phyloP scores from a whole-genome alignment of 2,888 invertebrate species.

The Chymomyza amoena region DNA sequence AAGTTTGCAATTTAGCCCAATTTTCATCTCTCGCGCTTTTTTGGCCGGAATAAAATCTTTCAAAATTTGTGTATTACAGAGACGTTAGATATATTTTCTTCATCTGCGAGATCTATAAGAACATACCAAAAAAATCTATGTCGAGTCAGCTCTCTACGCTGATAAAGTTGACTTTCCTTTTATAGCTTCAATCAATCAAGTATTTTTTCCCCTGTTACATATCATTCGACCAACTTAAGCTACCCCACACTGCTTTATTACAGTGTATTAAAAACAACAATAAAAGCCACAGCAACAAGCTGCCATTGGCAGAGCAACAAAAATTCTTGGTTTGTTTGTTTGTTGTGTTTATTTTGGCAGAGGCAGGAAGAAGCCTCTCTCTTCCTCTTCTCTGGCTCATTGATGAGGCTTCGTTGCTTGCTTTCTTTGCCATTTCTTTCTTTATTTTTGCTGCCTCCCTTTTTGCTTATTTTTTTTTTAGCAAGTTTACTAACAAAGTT shows the following conservation, averaged over 20 bases:
- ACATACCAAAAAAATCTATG: too few relatives aligned
- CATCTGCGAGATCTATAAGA: too few relatives aligned
- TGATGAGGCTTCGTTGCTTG: slow-evolving; percentile 13
- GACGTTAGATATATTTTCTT: too few relatives aligned
- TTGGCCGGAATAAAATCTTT: too few relatives aligned
- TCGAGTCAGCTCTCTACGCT: too few relatives aligned
- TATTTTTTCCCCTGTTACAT: too few relatives aligned
- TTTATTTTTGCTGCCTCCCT: not conserved
- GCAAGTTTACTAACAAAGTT: slow-evolving; percentile 55
- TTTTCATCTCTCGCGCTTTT: too few relatives aligned
- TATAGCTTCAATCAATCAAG: too few relatives aligned
- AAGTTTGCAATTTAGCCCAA: too few relatives aligned
- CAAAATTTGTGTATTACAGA: too few relatives aligned
- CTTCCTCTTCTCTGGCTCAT: not conserved
- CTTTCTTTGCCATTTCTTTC: slow-evolving; percentile 6
- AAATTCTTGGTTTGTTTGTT: slow-evolving; percentile 24
- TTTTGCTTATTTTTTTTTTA: slow-evolving; percentile 6
- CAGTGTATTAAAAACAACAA: not conserved
- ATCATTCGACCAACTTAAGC: too few relatives aligned
- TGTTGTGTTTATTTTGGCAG: slow-evolving; percentile 29
- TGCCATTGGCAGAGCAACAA: not conserved
- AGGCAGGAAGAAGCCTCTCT: not conserved
- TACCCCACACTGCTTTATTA: not conserved
- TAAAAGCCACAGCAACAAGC: not conserved
- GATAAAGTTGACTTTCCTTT: too few relatives aligned